Percentiles rank a stretch among this genome's conserved stretches.
phyloP scores from a whole-genome alignment of 2,888 invertebrate genomes.

The Lottia gigantea region DNA sequence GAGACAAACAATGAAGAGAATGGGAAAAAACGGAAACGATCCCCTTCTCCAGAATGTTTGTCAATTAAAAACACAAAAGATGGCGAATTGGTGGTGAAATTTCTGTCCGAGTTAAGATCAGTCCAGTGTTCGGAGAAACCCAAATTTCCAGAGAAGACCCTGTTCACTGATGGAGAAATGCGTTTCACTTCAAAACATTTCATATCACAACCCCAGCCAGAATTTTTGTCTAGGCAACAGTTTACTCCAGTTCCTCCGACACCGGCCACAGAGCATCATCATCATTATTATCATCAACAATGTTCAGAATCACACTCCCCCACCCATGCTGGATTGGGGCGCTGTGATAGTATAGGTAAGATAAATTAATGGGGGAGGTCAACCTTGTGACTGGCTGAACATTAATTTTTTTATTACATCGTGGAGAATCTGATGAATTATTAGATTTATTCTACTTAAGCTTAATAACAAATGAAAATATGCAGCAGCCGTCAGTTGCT shows the following conservation, averaged over 20 bases:
- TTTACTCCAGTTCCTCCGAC: slow-evolving; percentile 4
- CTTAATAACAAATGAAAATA: too few species aligned
- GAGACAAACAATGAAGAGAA: background rate
- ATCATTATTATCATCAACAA: slow-evolving; percentile 9
- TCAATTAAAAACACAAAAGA: slow-evolving; percentile 15
- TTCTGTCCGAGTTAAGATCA: background rate
- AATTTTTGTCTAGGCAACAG: background rate
- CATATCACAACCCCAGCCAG: slow-evolving; percentile 13
- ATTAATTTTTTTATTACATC: too few species aligned
- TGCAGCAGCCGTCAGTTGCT: too few species aligned
- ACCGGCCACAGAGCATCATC: background rate
- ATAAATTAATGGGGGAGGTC: background rate
- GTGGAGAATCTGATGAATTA: too few species aligned
- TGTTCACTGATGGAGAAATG: background rate
- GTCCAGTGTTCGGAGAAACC: background rate
- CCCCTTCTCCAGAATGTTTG: slow-evolving; percentile 13
- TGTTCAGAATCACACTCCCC: background rate
- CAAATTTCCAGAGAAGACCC: background rate
- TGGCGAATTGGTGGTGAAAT: slow-evolving; percentile 15
- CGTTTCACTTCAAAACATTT: slow-evolving; percentile 10
- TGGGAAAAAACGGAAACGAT: background rate
- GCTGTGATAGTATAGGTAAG: slow-evolving; percentile 46
- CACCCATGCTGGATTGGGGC: slow-evolving; percentile 24
- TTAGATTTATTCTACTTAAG: too few species aligned
- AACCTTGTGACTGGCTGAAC: too few species aligned